Evolutionary conservation across 2,113 vertebrate genomes (phyloP), one percentile per base, ranked within the genome.

Genomic region (Lophius piscatorius): DNA sequence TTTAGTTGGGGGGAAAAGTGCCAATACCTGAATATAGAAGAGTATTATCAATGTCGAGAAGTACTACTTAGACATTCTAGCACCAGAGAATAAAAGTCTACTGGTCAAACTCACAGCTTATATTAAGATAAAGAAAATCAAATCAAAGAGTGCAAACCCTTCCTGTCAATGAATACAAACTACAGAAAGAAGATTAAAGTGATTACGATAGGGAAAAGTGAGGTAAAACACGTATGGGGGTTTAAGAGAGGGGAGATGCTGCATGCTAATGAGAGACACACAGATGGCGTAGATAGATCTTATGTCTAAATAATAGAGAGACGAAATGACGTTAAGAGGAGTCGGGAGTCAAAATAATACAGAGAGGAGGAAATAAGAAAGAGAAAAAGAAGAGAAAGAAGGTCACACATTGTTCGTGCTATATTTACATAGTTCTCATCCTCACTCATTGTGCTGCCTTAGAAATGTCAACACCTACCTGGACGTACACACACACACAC

Each of bases 221-320:
- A 62, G 23, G 69, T 24, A 29, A 68, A 63, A 59, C 16, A 74
- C 65, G 71, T 69, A 66, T 62, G 64, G 81, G 61, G 29, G 63
- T 35, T 50, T 70, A 42, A 70, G 63, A 68, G 59, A 51, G 39
- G 70, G 13, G 55, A 59, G 52, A 62, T 10, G 62, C 16, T 68
- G 61, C 75, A 76, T 81, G 33, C 46, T 38, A 66, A 52, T 68
- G 66, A 78, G 55, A 63, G 54, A 65, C 14, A 66, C 48, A 56
- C 49, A 62, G 40, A 80, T 28, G 60, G 70, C 63, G 58, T 40
- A 63, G 18, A 42, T 28, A 7, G 14, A 59, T 56, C 35, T 49
- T 24, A 68, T 20, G 41, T 7, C 48, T 63, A 63, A 13, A 34
- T 14, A 13, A 10, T 20, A 11, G 18, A 12, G 14, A 12, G 17